Conservation (phyloP, 1,140 invertebrate genomes). For the Daktulosphaira vitifoliae region DNA sequence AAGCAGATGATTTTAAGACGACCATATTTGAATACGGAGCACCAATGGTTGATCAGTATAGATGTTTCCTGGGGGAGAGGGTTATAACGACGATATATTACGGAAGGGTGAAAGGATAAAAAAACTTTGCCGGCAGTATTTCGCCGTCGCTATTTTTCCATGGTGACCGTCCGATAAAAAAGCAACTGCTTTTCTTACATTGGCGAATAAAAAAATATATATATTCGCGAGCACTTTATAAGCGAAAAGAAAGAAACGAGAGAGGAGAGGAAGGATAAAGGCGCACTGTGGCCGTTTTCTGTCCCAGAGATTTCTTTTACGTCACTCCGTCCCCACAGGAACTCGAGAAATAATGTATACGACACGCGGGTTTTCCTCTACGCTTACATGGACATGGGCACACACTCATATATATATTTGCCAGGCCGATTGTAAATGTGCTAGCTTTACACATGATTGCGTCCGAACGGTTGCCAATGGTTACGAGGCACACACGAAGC, state of each 20-base stretch:
- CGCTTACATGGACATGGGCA: no score
- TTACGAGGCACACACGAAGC: neutral
- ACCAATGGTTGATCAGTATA: conserved; percentile 7
- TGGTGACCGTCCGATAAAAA: conserved; percentile 18
- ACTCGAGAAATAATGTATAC: conserved; percentile 32
- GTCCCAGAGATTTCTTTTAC: conserved; percentile 26
- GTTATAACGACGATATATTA: neutral
- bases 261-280: conserved; percentile 13
- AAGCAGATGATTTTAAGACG: no score
- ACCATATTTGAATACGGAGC: neutral
- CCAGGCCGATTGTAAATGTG: conserved; percentile 15
- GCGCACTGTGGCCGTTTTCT: conserved; percentile 8
- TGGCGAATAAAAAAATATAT: neutral
- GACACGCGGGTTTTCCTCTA: neutral
- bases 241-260: no score
- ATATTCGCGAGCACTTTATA: no score
- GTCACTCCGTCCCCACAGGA: neutral
- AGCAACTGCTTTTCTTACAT: conserved; percentile 11
- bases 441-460: conserved; percentile 31
- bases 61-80: neutral
- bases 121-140: no score
- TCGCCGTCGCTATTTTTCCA: no score
- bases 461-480: conserved; percentile 31
- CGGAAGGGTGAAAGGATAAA: neutral
- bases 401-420: neutral